Evolutionary conservation across 2,113 vertebrate species (phyloP).

Genomic region (Lonchura striata): DNA sequence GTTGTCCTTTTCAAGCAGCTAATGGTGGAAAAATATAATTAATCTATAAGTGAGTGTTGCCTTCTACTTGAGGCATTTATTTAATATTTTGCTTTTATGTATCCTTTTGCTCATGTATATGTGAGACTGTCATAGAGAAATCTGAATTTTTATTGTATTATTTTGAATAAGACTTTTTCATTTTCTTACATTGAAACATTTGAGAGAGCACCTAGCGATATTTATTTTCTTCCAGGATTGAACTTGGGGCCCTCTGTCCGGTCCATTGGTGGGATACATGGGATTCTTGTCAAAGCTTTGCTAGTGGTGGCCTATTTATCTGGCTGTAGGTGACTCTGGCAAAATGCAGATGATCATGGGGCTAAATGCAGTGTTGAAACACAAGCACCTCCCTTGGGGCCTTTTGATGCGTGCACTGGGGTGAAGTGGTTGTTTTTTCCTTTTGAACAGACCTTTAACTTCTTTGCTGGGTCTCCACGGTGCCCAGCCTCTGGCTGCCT

Average conservation of each 20-base stretch:
- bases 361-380: neutral
- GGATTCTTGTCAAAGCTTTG: neutral
- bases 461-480: fast-evolving
- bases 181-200: neutral
- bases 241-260: neutral
- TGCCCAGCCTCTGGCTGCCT: fast-evolving
- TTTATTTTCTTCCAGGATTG: neutral
- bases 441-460: neutral
- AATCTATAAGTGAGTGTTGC: neutral
- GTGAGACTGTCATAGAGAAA: neutral
- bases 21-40: neutral
- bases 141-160: neutral
- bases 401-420: fast-evolving
- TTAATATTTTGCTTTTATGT: neutral
- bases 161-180: neutral
- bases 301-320: neutral
- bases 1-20: neutral
- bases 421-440: fast-evolving
- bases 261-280: neutral
- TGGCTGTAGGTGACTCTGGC: neutral
- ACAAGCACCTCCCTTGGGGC: neutral
- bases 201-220: neutral
- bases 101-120: neutral
- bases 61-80: neutral
- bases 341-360: neutral